Percentiles rank a stretch among this genome's conserved stretches.
These are phyloP conservation scores for Trachemys scripta DNA, from an alignment of 2,113 vertebrate species.

Conservation along the genomic window DNA sequence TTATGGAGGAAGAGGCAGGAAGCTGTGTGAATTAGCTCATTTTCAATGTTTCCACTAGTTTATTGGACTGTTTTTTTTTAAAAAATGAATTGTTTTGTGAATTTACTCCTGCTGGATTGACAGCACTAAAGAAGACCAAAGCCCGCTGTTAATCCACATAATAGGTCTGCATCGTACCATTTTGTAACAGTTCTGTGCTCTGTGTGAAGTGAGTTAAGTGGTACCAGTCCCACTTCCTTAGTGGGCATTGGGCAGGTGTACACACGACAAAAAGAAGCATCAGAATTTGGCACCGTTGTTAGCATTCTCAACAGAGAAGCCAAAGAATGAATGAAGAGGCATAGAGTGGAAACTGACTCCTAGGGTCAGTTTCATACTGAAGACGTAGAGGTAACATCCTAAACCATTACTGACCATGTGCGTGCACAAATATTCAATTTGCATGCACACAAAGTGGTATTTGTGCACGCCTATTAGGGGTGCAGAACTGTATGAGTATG, in stretches of 20 bases:
- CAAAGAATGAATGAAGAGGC: background rate
- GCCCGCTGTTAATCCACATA: background rate
- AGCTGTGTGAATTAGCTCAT: background rate
- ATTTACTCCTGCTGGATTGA: background rate
- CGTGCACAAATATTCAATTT: background rate
- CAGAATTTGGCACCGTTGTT: background rate
- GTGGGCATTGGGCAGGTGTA: background rate
- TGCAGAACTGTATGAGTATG: background rate
- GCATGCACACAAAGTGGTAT: background rate
- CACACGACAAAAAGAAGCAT: background rate
- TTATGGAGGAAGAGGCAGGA: background rate
- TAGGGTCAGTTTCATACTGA: slow-evolving; percentile 21
- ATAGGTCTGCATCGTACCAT: accelerated
- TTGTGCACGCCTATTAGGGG: background rate
- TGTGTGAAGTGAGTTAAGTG: background rate
- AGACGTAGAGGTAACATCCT: slow-evolving; percentile 25
- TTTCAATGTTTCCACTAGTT: background rate
- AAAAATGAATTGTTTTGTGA: background rate
- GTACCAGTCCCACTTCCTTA: background rate
- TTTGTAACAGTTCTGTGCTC: background rate
- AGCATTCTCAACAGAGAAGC: background rate
- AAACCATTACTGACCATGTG: background rate
- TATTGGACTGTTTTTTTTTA: accelerated
- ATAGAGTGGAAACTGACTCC: background rate
- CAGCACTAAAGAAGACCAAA: background rate